These are phyloP conservation scores for Polia nebulosa DNA, from an alignment of 2,888 invertebrate species.

Conservation along the genomic window DNA sequence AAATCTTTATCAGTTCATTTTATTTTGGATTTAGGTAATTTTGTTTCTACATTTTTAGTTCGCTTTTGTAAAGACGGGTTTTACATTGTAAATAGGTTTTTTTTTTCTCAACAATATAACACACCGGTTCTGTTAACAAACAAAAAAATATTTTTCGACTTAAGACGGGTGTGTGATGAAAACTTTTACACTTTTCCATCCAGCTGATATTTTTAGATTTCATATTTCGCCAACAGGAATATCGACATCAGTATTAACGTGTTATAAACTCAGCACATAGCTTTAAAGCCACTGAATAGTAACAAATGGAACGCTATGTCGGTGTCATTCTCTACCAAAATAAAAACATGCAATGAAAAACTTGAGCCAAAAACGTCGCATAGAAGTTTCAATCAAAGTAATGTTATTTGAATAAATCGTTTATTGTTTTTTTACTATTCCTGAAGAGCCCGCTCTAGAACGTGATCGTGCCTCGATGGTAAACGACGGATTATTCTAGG, in stretches of 20 bases:
- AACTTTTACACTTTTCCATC: conserved; percentile 13
- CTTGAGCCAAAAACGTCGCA: no score
- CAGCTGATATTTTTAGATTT: conserved; percentile 30
- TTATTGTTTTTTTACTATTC: no score
- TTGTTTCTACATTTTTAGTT: not conserved
- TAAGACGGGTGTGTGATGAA: not conserved
- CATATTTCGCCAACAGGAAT: conserved; percentile 27
- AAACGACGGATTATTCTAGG: no score
- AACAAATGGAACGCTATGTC: conserved; percentile 10
- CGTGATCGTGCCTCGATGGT: no score
- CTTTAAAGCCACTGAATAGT: conserved; percentile 14
- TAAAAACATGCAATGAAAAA: no score
- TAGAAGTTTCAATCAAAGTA: no score
- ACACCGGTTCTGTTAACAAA: no score
- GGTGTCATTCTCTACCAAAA: not conserved
- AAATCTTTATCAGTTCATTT: not conserved
- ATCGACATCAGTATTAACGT: conserved; percentile 20
- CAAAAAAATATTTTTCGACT: not conserved
- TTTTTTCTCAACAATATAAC: no score
- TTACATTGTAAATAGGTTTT: no score
- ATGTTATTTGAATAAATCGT: no score
- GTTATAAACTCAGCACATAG: conserved; percentile 32
- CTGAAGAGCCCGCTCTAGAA: no score
- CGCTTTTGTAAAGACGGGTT: not conserved
- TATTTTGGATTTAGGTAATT: not conserved